Conservation (phyloP, 2,113 vertebrate genomes). For the Silurus asotus region DNA sequence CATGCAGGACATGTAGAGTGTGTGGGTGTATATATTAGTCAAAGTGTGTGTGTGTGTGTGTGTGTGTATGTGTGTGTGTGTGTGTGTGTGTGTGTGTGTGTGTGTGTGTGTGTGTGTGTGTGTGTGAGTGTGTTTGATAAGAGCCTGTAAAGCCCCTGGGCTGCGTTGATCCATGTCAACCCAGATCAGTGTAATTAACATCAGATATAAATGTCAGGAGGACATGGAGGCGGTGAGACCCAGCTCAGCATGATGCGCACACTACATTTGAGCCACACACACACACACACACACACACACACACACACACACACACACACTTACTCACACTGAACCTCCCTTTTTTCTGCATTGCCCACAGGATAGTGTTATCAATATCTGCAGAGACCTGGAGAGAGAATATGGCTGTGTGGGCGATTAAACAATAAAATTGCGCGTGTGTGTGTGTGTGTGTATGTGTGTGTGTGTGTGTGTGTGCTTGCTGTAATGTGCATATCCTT, state of each 20-base stretch:
- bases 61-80: slow-evolving; percentile 48
- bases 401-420: slow-evolving; percentile 19
- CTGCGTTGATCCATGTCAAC: slow-evolving; percentile 58
- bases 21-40: slow-evolving; percentile 7
- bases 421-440: slow-evolving; percentile 32
- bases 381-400: slow-evolving; percentile 2
- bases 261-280: neutral
- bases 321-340: neutral
- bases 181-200: slow-evolving; percentile 73
- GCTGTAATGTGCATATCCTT: slow-evolving; percentile 6
- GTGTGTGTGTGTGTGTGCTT: neutral
- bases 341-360: slow-evolving; percentile 35
- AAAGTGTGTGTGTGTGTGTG: neutral
- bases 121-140: slow-evolving; percentile 55
- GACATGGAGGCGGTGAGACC: slow-evolving; percentile 47
- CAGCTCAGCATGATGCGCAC: slow-evolving; percentile 12
- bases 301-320: neutral
- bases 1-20: slow-evolving; percentile 33
- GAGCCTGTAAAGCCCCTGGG: slow-evolving; percentile 58
- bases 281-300: slow-evolving; percentile 2
- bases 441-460: neutral
- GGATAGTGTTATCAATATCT: slow-evolving; percentile 23
- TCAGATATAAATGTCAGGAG: slow-evolving; percentile 59
- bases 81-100: slow-evolving; percentile 29
- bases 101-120: no score